phyloP scores from a whole-genome alignment of 2,888 invertebrate species.

The Ectemnius continuus region DNA sequence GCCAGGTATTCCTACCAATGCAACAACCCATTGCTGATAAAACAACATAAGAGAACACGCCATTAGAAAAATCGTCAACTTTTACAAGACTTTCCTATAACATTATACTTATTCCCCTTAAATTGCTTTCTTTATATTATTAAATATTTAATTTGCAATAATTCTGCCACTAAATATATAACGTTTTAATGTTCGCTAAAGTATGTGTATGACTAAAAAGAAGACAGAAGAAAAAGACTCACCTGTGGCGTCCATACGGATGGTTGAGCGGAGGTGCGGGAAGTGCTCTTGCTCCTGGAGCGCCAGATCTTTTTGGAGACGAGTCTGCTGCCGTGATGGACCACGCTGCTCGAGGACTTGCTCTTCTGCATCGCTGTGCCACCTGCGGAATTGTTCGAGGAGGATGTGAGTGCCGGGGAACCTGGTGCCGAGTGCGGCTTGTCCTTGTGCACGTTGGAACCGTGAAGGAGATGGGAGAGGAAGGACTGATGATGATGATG shows the following conservation, averaged over 20 bases:
- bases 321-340: conserved; percentile 84
- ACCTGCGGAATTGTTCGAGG: conserved; percentile 80
- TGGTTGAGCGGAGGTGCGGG: conserved; percentile 81
- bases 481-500: conserved; percentile 82
- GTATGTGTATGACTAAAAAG: neutral
- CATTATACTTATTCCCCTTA: too few relatives aligned
- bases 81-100: too few relatives aligned
- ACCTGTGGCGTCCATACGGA: conserved; percentile 93
- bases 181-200: neutral
- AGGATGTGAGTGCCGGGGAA: conserved; percentile 79
- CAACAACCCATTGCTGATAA: too few relatives aligned
- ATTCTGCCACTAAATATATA: too few relatives aligned
- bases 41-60: too few relatives aligned
- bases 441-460: conserved; percentile 76
- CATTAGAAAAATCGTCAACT: too few relatives aligned
- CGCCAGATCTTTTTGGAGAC: conserved; percentile 92
- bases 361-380: conserved; percentile 91
- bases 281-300: conserved; percentile 90
- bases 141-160: too few relatives aligned
- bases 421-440: conserved; percentile 80
- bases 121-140: too few relatives aligned
- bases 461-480: conserved; percentile 82
- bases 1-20: neutral
- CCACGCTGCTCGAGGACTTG: conserved; percentile 92
- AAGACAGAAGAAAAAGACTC: conserved; percentile 71